Conservation (phyloP, 2,113 vertebrate genomes). For the Rafetus swinhoei region DNA sequence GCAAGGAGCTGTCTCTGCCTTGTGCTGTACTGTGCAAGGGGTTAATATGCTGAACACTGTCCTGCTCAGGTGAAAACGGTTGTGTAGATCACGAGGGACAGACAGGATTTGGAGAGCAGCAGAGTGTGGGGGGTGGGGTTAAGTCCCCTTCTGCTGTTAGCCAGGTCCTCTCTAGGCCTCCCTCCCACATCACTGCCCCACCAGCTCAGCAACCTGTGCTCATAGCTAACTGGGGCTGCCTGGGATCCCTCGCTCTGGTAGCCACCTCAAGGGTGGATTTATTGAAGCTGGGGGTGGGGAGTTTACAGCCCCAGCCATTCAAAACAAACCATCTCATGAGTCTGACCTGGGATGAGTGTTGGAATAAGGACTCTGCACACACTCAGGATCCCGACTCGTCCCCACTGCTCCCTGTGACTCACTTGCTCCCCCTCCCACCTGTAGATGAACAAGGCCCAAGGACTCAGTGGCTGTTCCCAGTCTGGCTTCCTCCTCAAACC, state of each 20-base stretch:
- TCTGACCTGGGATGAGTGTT: no score
- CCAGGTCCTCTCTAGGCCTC: not conserved
- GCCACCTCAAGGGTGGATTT: no score
- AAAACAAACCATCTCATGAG: no score
- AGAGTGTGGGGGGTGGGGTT: not conserved
- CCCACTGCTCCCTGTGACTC: no score
- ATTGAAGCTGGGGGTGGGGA: no score
- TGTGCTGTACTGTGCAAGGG: no score
- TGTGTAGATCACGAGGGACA: not conserved
- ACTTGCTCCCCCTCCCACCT: no score
- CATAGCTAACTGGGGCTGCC: not conserved
- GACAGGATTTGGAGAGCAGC: not conserved
- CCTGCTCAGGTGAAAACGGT: no score
- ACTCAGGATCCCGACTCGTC: no score
- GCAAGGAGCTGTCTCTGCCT: not conserved
- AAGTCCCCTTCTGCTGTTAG: not conserved
- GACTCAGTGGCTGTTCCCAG: not conserved
- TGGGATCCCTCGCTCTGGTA: no score
- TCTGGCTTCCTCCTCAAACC: not conserved
- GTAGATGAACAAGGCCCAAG: not conserved
- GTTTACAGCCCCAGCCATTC: no score
- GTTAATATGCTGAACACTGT: not conserved
- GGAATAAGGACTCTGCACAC: no score
- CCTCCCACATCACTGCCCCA: not conserved
- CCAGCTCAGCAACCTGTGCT: not conserved